phyloP scores from a whole-genome alignment of 2,113 vertebrate genomes.

The Aplodontia rufa region DNA sequence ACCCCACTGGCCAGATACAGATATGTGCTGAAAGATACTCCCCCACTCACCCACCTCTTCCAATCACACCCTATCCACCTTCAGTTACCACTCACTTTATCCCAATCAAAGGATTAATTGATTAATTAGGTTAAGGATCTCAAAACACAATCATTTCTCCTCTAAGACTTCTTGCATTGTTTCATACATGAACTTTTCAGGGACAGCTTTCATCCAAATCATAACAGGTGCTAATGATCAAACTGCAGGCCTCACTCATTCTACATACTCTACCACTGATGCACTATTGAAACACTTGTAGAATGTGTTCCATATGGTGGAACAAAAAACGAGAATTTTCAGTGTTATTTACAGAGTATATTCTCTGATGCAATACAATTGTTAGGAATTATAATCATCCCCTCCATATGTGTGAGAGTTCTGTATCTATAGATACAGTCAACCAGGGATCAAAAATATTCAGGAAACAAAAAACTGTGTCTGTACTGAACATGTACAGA shows the following conservation, averaged over 20 bases:
- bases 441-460: not conserved
- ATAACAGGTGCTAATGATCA: not conserved
- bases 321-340: not conserved
- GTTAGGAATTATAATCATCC: not conserved
- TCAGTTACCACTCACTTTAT: no score
- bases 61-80: no score
- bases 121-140: no score
- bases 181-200: no score
- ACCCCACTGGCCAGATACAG: no score
- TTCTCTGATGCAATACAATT: not conserved
- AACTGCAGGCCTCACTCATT: not conserved
- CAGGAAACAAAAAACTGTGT: not conserved
- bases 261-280: no score
- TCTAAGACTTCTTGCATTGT: no score
- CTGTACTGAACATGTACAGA: not conserved
- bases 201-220: no score
- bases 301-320: not conserved
- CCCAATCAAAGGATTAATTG: no score
- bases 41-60: no score
- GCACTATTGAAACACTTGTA: not conserved
- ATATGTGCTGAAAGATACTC: no score
- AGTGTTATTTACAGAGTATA: not conserved
- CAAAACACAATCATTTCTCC: no score
- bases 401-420: not conserved
- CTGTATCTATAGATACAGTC: not conserved